Base-by-base conservation (phyloP, 2,888 invertebrate genomes). In the Iphiclides podalirius region DNA sequence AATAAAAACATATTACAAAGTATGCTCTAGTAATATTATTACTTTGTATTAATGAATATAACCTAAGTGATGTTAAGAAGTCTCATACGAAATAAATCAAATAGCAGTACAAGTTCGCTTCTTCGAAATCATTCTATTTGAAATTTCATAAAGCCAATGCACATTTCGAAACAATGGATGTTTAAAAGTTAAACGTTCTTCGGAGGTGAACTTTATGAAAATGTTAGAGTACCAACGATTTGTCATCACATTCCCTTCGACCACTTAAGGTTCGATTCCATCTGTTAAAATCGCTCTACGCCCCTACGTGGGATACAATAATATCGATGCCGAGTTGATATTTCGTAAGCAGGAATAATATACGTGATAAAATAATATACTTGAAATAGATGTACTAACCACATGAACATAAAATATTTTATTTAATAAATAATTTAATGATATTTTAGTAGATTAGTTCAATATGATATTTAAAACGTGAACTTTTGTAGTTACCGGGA, bases 121-220 rank as follows among this genome's bases (percentile, higher is more conserved):
- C 23, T 34, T 39, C 23, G 9, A 26, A 34, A n/a, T 31, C 11
- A 31, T 11, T 12, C 13, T 12, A 12, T 31, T 8, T 9, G 20
- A 39, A 43, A 38, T 28, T 36, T 47, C 39, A 35, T 26, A 40
- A 13, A 43, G 3, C n/a, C 23, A 17, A 38, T 23, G 20, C n/a
- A 23, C 9, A 34, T 39, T 49, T 26, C 12, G 43, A 49, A 49
- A 49, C 49, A 49, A 49, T 49, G 36, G 43, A 49, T n/a, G 38
- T 20, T 46, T 43, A 26, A 43, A 39, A 49, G 38, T 39, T 38
- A 49, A 46, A 39, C 15, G 15, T 34, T 8, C 16, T 26, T 26
- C 8, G 16, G n/a, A 35, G 23, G 16, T 49, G 39, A 49, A 44
- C 49, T 39, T 39, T 44, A 39, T 35, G 28, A 37, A 44, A 44